phyloP scores from a whole-genome alignment of 2,797 vertebrate genomes.

The Phoxinus dragarum region DNA sequence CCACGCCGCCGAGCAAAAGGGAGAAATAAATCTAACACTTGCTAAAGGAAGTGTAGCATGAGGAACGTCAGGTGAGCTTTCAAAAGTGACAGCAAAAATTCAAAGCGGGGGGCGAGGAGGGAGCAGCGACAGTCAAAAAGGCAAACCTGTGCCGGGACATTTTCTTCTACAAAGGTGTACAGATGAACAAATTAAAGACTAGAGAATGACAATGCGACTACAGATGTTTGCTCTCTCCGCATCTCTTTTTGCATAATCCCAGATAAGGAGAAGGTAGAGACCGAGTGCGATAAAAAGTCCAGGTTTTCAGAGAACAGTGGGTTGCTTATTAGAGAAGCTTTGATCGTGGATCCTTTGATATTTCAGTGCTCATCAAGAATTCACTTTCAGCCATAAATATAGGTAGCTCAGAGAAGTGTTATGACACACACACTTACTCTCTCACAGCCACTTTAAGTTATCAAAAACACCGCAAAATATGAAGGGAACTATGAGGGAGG shows the following conservation, averaged over 20 bases:
- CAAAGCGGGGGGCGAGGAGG: conserved; percentile 53
- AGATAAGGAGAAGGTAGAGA: conserved; percentile 79
- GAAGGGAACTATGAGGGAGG: conserved; percentile 55
- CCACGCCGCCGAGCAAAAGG: conserved; percentile 31
- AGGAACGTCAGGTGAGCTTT: conserved; percentile 56
- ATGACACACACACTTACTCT: conserved; percentile 90
- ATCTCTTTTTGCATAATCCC: conserved; percentile 84
- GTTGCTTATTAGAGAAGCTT: conserved; percentile 99
- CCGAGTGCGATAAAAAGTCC: conserved; percentile 78
- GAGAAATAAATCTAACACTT: conserved; percentile 52
- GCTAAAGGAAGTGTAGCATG: conserved; percentile 46
- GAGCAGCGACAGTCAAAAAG: conserved; percentile 63
- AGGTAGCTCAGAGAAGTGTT: conserved; percentile 99
- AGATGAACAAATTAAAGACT: conserved; percentile 93
- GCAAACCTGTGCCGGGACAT: conserved; percentile 74
- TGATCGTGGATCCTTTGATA: conserved; percentile 99
- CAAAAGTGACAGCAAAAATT: conserved; percentile 55
- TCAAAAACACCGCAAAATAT: conserved; percentile 80
- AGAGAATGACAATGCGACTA: conserved; percentile 91
- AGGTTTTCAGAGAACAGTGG: conserved; percentile 90
- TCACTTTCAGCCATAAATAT: conserved; percentile 99
- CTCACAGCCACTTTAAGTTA: conserved; percentile 82
- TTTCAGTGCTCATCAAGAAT: conserved; percentile 99
- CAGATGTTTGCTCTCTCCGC: conserved; percentile 92
- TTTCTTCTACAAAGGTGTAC: conserved; percentile 86